A percentile compares a stretch with the other conserved stretches of the same genome.
Conservation (phyloP, 2,113 vertebrate species). For the Cervus canadensis region DNA sequence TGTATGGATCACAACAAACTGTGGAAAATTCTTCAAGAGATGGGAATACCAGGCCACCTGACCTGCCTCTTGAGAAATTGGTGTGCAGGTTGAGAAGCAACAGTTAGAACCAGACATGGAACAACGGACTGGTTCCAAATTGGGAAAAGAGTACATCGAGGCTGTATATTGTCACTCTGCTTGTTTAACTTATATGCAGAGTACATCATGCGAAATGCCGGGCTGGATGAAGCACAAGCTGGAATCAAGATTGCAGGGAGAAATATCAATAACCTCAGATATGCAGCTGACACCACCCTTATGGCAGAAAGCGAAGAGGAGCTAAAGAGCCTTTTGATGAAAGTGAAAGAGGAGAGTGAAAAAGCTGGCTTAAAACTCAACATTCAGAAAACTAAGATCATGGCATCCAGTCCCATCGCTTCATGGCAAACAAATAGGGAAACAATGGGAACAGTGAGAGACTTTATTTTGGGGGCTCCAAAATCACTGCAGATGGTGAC, state of each 20-base stretch:
- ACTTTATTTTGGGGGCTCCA: background rate
- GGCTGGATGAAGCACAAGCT: background rate
- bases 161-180: background rate
- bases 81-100: background rate
- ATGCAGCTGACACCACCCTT: background rate
- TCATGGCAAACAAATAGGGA: background rate
- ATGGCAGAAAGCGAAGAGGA: background rate
- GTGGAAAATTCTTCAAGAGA: background rate
- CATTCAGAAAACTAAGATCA: background rate
- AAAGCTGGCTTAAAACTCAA: background rate
- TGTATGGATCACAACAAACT: background rate
- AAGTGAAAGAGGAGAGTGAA: background rate
- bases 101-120: background rate
- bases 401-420: background rate
- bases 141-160: background rate
- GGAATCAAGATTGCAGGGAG: rapidly evolving
- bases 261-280: background rate
- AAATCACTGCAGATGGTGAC: background rate
- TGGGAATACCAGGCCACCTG: background rate
- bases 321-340: background rate
- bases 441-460: background rate
- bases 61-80: background rate
- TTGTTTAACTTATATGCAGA: background rate
- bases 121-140: background rate
- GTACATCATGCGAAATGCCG: rapidly evolving